phyloP scores from a whole-genome alignment of 1,140 invertebrate species.

The Pseudomyrmex concolor region DNA sequence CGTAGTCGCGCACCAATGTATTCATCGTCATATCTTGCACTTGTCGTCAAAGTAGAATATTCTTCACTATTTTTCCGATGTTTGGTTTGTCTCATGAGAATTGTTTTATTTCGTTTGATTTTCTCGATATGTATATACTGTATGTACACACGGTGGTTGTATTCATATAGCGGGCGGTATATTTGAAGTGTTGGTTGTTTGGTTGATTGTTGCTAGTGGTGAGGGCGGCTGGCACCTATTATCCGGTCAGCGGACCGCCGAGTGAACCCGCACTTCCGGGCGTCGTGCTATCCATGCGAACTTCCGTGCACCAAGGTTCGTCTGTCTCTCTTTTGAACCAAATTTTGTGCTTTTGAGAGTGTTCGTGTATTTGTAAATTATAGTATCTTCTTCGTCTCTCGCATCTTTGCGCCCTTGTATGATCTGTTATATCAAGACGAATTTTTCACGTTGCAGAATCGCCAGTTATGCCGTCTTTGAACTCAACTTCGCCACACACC shows the following conservation, averaged over 20 bases:
- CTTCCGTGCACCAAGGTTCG: constrained; percentile 86
- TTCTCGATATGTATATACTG: constrained; percentile 65
- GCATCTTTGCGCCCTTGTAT: background rate
- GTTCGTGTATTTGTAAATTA: constrained; percentile 64
- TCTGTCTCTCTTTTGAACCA: constrained; percentile 69
- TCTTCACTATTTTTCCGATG: constrained; percentile 27
- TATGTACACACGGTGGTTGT: constrained; percentile 76
- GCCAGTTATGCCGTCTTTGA: constrained; percentile 81
- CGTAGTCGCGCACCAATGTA: constrained; percentile 72
- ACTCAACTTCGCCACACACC: constrained; percentile 83
- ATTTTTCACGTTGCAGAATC: constrained; percentile 64
- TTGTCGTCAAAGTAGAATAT: constrained; percentile 47
- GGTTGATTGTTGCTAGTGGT: constrained; percentile 92
- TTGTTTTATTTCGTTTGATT: constrained; percentile 35
- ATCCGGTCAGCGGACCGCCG: constrained; percentile 93
- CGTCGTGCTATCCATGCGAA: constrained; percentile 86
- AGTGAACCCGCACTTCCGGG: constrained; percentile 85
- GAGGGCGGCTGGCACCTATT: constrained; percentile 97
- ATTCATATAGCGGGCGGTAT: constrained; percentile 82
- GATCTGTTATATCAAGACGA: background rate
- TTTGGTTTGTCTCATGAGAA: constrained; percentile 31
- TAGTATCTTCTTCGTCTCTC: constrained; percentile 35
- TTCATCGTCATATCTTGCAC: constrained; percentile 37
- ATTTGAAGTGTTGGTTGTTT: constrained; percentile 86
- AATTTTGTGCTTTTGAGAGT: constrained; percentile 79